These are phyloP conservation scores for Hippopotamyrus pictus DNA, from an alignment of 2,797 vertebrate genomes.

Conservation along the genomic window DNA sequence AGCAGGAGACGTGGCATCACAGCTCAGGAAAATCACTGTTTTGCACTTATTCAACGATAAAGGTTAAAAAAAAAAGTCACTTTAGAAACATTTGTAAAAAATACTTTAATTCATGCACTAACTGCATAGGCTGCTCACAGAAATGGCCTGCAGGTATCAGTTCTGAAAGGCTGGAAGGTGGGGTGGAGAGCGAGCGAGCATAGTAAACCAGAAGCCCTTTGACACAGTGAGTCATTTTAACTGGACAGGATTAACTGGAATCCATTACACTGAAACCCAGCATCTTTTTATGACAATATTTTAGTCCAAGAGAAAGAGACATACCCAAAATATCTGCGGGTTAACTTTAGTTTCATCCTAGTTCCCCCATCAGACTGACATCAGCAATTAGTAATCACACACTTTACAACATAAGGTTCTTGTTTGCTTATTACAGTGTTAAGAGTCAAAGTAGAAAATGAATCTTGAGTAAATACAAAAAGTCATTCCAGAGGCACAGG, in stretches of 20 bases:
- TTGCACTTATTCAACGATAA: neutral
- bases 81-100: neutral
- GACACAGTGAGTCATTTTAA: neutral
- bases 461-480: neutral
- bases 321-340: neutral
- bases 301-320: neutral
- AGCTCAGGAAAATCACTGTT: neutral
- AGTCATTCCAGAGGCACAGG: constrained; percentile 17
- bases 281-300: neutral
- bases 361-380: neutral
- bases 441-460: constrained; percentile 9
- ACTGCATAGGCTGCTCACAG: neutral
- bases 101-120: neutral
- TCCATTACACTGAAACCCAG: neutral
- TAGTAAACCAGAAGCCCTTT: neutral
- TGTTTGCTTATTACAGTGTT: constrained; percentile 13
- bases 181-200: neutral
- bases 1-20: neutral
- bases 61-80: neutral
- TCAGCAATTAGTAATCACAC: constrained; percentile 17
- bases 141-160: neutral
- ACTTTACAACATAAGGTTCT: neutral
- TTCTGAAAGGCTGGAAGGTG: neutral
- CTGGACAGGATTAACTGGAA: constrained; percentile 1
- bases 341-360: neutral